Evolutionary conservation across 2,113 vertebrate genomes (phyloP).

Genomic region (Nycticorax nycticorax): DNA sequence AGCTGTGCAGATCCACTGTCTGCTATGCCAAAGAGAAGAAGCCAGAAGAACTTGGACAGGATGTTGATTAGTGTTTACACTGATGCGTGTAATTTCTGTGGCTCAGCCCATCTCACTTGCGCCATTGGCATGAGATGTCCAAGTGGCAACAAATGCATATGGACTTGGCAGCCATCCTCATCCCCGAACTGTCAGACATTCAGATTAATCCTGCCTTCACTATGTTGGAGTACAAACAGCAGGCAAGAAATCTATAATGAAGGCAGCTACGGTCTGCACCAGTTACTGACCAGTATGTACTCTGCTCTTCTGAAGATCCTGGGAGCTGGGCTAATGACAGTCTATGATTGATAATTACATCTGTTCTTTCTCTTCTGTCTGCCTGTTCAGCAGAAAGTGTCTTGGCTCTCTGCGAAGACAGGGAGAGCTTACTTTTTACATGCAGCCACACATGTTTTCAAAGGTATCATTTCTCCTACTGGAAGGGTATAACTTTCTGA

Average conservation of each 20-base stretch:
- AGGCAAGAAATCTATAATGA: background rate
- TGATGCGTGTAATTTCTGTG: background rate
- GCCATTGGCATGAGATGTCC: background rate
- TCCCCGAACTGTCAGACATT: background rate
- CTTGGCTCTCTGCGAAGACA: conserved; percentile 55
- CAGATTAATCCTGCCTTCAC: background rate
- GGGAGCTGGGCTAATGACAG: conserved; percentile 20
- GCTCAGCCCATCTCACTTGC: background rate
- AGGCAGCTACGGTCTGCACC: background rate
- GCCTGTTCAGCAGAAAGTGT: conserved; percentile 65
- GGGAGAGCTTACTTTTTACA: conserved; percentile 67
- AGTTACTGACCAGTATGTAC: background rate
- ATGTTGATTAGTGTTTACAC: background rate
- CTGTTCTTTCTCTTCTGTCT: conserved; percentile 66
- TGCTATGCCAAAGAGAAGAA: background rate
- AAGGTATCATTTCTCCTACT: conserved; percentile 34
- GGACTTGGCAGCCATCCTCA: background rate
- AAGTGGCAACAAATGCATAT: background rate
- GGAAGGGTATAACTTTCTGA: conserved; percentile 68
- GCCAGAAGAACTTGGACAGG: background rate
- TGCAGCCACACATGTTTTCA: conserved; percentile 64
- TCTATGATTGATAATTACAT: conserved; percentile 70
- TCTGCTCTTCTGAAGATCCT: conserved; percentile 3
- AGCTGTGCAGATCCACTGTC: background rate
- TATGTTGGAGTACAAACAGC: background rate